Conservation (phyloP, 2,113 vertebrate genomes). For the Myrmecobius fasciatus region DNA sequence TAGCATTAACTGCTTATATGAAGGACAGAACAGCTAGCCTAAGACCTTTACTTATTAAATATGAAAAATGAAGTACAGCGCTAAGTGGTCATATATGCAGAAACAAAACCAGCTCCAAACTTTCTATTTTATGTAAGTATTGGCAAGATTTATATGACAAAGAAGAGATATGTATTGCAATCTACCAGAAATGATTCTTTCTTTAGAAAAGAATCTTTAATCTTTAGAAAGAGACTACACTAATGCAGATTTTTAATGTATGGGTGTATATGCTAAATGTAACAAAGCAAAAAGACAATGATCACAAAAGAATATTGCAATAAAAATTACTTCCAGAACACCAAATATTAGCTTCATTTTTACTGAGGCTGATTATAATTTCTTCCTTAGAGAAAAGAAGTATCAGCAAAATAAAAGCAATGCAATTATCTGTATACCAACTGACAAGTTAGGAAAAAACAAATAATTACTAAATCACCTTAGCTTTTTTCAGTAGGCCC, state of each 20-base stretch:
- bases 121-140: not conserved
- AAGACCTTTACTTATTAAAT: not conserved
- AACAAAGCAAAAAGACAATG: not conserved
- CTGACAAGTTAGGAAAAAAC: no score
- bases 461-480: conserved; percentile 82
- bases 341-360: not conserved
- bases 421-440: not conserved
- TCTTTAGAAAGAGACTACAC: not conserved
- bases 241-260: not conserved
- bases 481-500: conserved; percentile 92
- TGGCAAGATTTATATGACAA: not conserved
- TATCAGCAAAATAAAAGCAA: not conserved
- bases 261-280: not conserved
- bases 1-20: not conserved
- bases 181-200: not conserved
- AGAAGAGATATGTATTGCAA: not conserved
- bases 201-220: not conserved
- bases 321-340: not conserved
- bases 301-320: not conserved
- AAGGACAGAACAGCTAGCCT: not conserved
- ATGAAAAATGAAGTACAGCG: not conserved
- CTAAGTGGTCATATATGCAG: not conserved
- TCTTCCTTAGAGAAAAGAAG: conserved; percentile 7
- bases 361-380: not conserved
- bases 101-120: not conserved